Conservation (phyloP, 2,113 vertebrate species). For the Tretioscincus oriximinensis region DNA sequence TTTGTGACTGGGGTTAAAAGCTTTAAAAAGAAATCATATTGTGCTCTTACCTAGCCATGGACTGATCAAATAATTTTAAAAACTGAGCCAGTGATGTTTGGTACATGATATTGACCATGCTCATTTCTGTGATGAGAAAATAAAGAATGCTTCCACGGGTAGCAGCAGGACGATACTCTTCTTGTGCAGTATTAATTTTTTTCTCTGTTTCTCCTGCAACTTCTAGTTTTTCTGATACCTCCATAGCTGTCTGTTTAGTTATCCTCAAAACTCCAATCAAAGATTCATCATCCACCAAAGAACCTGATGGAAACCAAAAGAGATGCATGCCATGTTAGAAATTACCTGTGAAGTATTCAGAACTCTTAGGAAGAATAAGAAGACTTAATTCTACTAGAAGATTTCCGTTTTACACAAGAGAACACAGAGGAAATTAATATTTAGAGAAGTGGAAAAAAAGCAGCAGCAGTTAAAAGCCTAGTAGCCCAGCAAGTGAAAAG, state of each 20-base stretch:
- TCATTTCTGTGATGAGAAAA: conserved; percentile 81
- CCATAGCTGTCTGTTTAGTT: conserved; percentile 76
- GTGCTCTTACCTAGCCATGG: conserved; percentile 71
- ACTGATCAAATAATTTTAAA: conserved; percentile 77
- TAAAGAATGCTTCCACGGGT: conserved; percentile 80
- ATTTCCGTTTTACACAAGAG: neutral
- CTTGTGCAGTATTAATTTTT: conserved; percentile 76
- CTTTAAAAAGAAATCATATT: conserved; percentile 13
- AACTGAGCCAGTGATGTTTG: conserved; percentile 80
- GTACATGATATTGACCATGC: conserved; percentile 82
- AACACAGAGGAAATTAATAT: neutral
- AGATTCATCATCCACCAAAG: conserved; percentile 79
- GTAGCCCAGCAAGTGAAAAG: neutral
- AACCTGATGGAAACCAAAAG: conserved; percentile 63
- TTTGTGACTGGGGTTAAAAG: too few species aligned
- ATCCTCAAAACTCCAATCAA: conserved; percentile 75
- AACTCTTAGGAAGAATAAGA: neutral
- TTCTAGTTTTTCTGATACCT: conserved; percentile 76
- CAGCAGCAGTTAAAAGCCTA: neutral
- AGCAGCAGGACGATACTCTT: conserved; percentile 77
- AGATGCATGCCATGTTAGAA: neutral
- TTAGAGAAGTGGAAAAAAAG: neutral
- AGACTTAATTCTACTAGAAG: neutral
- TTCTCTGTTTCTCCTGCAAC: conserved; percentile 77
- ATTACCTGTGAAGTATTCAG: neutral